Base-by-base conservation (phyloP, 2,888 invertebrate genomes). In the Digitonthophagus gazella region DNA sequence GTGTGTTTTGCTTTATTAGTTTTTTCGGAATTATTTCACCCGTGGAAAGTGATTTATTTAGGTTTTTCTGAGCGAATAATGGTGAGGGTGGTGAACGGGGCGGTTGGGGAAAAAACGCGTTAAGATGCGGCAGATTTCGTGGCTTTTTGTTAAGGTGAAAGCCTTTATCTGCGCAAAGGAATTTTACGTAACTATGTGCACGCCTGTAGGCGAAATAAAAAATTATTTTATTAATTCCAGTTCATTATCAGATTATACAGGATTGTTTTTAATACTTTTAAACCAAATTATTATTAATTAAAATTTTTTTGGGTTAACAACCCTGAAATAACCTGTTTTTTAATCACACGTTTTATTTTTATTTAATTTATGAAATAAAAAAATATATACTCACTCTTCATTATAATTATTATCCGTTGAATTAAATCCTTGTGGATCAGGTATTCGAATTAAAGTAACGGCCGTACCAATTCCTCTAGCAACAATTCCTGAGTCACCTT, bases 401-500 rank as follows among this genome's bases (percentile, higher is more conserved):
- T 83, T 80, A 6, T 83, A 79, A 5, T 82, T 79, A 71, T 80
- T 84, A 16, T 61, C 19, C 16, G 28, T 44, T 1, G 61, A 14
- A 0, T 76, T 77, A 70, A 82, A 80, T 57, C 64, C 74, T 73
- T 72, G 81, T 15, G 82, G 80, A 75, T 88, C 88, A 66, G 84
- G 84, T 3, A 86, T 78, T 79, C 88, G 89, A 0, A 89, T 85
- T 5, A 96, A 83, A 0, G 91, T 91, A 0, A 94, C 93, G 0
- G 93, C 93, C 0, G 95, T 94, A 75, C 98, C 98, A 69, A 97
- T 94, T 8, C 97, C 98, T 73, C 98, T 87, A 0, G 96, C 97
- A 0, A 98, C 97, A 66, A 98, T 95, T 0, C 97, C 98, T 1
- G 96, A 96, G 81, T 98, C 98, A 0, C 98, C 98, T 83, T 98